phyloP scores from a whole-genome alignment of 1,140 invertebrate species.

The Centruroides vittatus region DNA sequence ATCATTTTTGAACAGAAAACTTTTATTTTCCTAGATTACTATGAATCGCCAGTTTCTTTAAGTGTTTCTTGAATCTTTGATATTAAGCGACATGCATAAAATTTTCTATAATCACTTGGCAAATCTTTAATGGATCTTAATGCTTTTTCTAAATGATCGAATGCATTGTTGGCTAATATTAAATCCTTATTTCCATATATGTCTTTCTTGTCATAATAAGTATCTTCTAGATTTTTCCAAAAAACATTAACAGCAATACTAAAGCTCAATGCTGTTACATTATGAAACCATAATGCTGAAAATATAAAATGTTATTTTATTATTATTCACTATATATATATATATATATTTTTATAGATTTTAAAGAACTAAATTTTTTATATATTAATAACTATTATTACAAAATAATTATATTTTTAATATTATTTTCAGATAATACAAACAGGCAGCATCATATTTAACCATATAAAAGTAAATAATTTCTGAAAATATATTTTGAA shows the following conservation, averaged over 20 bases:
- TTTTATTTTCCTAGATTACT: no score
- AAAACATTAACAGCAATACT: slow-evolving; percentile 44
- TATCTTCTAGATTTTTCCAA: slow-evolving; percentile 30
- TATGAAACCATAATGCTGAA: slow-evolving; percentile 45
- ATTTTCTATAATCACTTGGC: slow-evolving; percentile 36
- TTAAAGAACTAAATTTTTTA: background rate
- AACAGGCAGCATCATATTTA: no score
- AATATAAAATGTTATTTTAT: background rate
- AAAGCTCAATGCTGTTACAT: slow-evolving; percentile 36
- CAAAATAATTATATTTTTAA: no score
- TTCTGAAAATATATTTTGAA: no score
- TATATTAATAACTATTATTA: no score
- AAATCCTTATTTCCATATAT: slow-evolving; percentile 43
- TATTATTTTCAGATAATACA: no score
- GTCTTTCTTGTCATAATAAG: slow-evolving; percentile 40
- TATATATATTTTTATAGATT: background rate
- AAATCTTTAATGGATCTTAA: slow-evolving; percentile 32
- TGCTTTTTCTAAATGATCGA: slow-evolving; percentile 35
- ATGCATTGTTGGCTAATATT: slow-evolving; percentile 32
- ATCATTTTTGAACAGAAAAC: no score
- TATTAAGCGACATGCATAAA: slow-evolving; percentile 35
- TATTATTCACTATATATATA: background rate
- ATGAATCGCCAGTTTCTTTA: no score
- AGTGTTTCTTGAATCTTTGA: slow-evolving; percentile 3
- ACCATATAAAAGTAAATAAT: no score